Base-by-base conservation (phyloP, 2,113 vertebrate genomes). In the Strix aluco region DNA sequence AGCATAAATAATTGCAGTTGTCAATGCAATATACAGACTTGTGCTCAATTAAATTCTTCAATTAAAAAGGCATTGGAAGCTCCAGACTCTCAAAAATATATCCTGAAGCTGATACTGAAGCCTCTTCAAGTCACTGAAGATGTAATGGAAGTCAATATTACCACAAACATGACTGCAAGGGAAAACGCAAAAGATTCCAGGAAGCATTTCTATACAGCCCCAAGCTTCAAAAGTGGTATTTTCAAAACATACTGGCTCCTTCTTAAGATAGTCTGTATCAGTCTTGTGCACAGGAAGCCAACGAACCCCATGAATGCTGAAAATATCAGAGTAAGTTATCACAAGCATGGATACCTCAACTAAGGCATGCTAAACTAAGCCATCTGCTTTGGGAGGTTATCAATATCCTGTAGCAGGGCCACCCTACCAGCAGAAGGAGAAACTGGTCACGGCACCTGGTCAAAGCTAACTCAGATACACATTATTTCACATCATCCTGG, bases 41-140 rank as follows among this genome's bases (percentile, higher is more conserved):
- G 19, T 36, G 27, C 25, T 42, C 40, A 42, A 42, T 42, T 42
- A 42, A 42, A 42, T 42, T 8, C 51, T 72, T 66, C 71, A 82
- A 16, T 0, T 0, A 72, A 23, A 92, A 73, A 51, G 2, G 49
- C 36, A 51, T 0, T 8, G 14, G 30, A 44, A 70, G 32, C 27
- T 94, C 38, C 58, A 58, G 25, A 5, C 40, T 58, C 36, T 62
- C n/a, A 66, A 44, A 89, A 65, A 49, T 6, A 20, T 21, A 57
- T 16, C 66, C 75, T 47, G 55, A 70, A 66, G 66, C 27, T 38
- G 21, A 61, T 17, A 84, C n/a, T 47, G 55, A 88, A 62, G 26
- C 66, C 36, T 66, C 32, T 91, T 77, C n/a, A 54, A 29, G 36
- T 54, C 87, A 88, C 16, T 49, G 13, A 52, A 27, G 26, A 82